Percentiles rank a stretch among this genome's conserved stretches.
Evolutionary conservation across 2,113 vertebrate genomes (phyloP).

Genomic region (Rattus rattus): DNA sequence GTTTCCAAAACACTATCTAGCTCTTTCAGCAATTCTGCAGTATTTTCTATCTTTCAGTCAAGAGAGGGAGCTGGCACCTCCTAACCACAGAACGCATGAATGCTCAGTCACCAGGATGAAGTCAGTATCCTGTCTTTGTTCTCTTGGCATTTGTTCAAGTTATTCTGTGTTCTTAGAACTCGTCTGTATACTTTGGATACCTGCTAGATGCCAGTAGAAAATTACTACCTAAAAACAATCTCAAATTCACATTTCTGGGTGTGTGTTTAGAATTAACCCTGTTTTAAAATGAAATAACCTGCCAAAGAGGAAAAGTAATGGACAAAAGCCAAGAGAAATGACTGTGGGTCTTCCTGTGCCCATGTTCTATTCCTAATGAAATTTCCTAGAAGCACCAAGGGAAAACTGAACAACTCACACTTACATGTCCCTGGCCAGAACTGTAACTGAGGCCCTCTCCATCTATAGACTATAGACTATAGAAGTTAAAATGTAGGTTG

Average conservation of each 20-base stretch:
- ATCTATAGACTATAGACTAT: background rate
- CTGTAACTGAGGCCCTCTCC: background rate
- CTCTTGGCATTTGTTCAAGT: background rate
- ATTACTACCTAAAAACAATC: background rate
- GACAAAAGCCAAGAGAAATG: background rate
- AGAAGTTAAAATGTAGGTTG: background rate
- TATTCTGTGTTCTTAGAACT: background rate
- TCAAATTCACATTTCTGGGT: background rate
- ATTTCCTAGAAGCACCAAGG: background rate
- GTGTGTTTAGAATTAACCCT: background rate
- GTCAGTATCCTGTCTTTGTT: background rate
- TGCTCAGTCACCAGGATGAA: background rate
- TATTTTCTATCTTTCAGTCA: background rate
- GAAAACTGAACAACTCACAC: background rate
- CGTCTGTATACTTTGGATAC: background rate
- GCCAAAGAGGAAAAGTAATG: background rate
- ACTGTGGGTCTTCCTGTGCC: background rate
- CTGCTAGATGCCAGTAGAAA: background rate
- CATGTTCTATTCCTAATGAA: background rate
- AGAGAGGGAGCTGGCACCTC: background rate
- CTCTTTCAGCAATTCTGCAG: background rate
- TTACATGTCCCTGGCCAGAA: background rate
- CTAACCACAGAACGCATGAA: background rate
- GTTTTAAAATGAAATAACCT: slow-evolving; percentile 7
- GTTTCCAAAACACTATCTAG: background rate